Evolutionary conservation across 1,140 invertebrate species (phyloP).

Genomic region (Limonius californicus): DNA sequence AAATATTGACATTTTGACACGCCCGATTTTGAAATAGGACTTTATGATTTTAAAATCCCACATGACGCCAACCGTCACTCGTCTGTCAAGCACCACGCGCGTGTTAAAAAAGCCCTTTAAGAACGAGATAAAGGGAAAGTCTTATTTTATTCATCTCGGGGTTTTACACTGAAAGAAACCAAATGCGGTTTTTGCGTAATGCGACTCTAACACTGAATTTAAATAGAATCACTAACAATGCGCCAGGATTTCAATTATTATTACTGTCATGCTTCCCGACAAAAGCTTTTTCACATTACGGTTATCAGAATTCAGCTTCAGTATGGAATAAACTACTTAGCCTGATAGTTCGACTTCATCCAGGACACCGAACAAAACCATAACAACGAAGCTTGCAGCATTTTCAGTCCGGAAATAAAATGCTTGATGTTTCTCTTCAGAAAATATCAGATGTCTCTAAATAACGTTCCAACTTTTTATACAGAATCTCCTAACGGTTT

Average conservation of each 20-base stretch:
- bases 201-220: background rate
- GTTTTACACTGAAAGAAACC: background rate
- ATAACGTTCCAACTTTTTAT: too few relatives aligned
- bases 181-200: conserved; percentile 8
- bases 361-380: too few relatives aligned
- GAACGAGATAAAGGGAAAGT: background rate
- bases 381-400: too few relatives aligned
- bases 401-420: too few relatives aligned
- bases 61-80: conserved; percentile 3
- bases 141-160: conserved; percentile 12
- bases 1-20: background rate
- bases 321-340: background rate
- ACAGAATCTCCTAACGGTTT: too few relatives aligned
- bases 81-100: background rate
- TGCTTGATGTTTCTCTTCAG: too few relatives aligned
- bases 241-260: conserved; percentile 7
- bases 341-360: too few relatives aligned
- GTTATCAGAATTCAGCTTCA: conserved; percentile 10
- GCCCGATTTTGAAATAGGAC: background rate
- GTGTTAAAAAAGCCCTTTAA: background rate
- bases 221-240: conserved; percentile 5
- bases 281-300: background rate
- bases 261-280: background rate
- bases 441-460: too few relatives aligned
- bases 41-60: background rate